phyloP scores from a whole-genome alignment of 2,888 invertebrate species.

The Stenchaetothrips biformis region DNA sequence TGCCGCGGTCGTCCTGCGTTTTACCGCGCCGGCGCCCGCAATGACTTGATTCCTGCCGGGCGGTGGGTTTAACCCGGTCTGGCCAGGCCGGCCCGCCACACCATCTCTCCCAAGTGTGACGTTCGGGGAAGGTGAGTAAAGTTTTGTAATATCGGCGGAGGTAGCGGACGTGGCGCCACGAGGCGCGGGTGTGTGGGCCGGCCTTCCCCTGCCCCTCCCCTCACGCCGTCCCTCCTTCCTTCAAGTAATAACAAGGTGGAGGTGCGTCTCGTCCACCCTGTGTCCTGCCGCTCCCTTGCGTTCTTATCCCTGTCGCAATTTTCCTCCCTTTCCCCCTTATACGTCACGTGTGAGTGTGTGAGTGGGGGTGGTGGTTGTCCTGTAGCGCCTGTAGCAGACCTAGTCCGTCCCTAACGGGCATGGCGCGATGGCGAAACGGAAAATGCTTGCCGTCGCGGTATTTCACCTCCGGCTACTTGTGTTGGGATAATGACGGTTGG shows the following conservation, averaged over 20 bases:
- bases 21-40: too few species aligned
- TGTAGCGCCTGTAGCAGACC: too few species aligned
- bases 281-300: not conserved
- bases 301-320: not conserved
- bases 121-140: constrained; percentile 20
- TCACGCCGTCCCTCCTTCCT: not conserved
- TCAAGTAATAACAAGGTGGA: constrained; percentile 15
- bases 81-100: not conserved
- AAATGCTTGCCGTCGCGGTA: too few species aligned
- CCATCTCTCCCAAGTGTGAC: constrained; percentile 16
- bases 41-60: too few species aligned
- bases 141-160: constrained; percentile 18
- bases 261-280: not conserved
- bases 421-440: too few species aligned
- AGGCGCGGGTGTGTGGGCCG: not conserved
- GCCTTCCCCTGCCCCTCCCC: not conserved
- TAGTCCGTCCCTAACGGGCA: too few species aligned
- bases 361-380: too few species aligned
- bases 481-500: too few species aligned
- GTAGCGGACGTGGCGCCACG: not conserved
- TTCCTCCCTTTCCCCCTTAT: not conserved
- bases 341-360: too few species aligned
- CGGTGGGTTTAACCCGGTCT: too few species aligned
- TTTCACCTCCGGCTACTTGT: too few species aligned
- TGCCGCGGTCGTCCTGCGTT: too few species aligned